Evolutionary conservation across 2,797 vertebrate genomes (phyloP).

Genomic region (Mormyrus hasselquistii): DNA sequence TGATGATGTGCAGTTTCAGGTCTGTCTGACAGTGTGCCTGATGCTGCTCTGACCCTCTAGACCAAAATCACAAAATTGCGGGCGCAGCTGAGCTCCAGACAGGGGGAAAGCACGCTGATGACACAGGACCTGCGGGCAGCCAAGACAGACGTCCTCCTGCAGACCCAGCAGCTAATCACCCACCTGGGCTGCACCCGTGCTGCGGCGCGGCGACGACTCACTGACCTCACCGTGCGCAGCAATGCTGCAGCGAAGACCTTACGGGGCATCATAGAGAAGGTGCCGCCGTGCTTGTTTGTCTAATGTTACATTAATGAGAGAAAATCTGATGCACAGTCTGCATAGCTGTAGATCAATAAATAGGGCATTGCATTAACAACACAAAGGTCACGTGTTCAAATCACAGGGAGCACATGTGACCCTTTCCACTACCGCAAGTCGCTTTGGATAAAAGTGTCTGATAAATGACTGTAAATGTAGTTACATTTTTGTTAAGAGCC

Average conservation of each 20-base stretch:
- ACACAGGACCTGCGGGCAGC: conserved; percentile 34
- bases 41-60: conserved; percentile 40
- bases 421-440: not conserved
- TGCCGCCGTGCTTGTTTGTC: not conserved
- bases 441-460: not conserved
- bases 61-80: conserved; percentile 50
- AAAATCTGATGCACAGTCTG: not conserved
- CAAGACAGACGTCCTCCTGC: conserved; percentile 46
- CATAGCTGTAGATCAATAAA: not conserved
- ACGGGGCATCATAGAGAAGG: conserved; percentile 13
- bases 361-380: not conserved
- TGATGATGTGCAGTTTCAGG: not conserved
- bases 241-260: conserved; percentile 1
- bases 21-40: not conserved
- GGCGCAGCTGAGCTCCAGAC: conserved; percentile 42
- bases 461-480: not conserved
- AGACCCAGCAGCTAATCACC: conserved; percentile 51
- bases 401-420: not conserved
- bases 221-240: conserved; percentile 39
- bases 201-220: conserved; percentile 44
- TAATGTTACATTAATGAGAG: not conserved
- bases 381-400: not conserved
- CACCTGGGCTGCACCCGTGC: conserved; percentile 43
- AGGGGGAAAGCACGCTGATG: conserved; percentile 45
- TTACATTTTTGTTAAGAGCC: not conserved